A percentile compares a stretch with the other conserved stretches of the same genome.
Evolutionary conservation across 2,797 vertebrate species (phyloP).

Genomic region (Muscicapa striata): DNA sequence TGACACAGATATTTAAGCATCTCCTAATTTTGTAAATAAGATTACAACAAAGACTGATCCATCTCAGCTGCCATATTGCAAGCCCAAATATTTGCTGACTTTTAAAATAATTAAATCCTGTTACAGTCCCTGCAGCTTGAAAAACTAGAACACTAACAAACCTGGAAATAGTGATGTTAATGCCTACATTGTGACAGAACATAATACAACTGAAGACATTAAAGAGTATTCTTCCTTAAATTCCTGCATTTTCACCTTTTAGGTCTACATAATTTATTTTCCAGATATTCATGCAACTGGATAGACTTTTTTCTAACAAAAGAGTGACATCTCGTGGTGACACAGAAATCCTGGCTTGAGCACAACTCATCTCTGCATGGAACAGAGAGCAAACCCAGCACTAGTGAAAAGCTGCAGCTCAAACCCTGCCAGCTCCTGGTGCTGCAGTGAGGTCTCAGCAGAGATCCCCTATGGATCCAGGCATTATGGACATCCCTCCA

Average conservation of each 20-base stretch:
- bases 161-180: neutral
- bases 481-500: accelerated
- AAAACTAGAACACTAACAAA: neutral
- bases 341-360: neutral
- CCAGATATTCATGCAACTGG: conserved; percentile 28
- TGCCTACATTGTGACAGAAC: neutral
- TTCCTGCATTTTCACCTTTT: neutral
- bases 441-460: neutral
- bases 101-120: neutral
- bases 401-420: neutral
- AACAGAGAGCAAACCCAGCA: neutral
- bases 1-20: neutral
- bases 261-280: neutral
- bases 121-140: neutral
- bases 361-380: accelerated
- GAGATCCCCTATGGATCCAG: neutral
- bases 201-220: neutral
- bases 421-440: neutral
- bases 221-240: neutral
- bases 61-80: neutral
- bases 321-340: conserved; percentile 77
- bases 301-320: conserved; percentile 40
- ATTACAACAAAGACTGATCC: neutral
- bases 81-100: neutral
- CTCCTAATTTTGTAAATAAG: neutral